Base-by-base conservation (phyloP, 2,797 vertebrate species). In the Pangasius krempfi region DNA sequence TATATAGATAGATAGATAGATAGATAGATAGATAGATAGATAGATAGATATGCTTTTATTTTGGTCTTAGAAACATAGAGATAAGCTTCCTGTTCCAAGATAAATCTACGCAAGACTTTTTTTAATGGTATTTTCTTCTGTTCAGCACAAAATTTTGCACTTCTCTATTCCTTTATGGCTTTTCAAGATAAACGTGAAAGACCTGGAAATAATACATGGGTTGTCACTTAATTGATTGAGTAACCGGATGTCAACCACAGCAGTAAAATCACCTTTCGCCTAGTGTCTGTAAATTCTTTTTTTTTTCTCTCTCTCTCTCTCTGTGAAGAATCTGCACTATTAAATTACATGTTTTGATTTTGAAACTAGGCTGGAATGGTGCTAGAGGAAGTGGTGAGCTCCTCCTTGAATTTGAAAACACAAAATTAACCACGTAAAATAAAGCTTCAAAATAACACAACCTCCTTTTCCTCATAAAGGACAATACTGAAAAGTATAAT, bases 321-420 rank as follows among this genome's bases (percentile, higher is more conserved):
- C 50, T 58, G 60, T 78, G 25, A 80, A 87, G 78, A 88, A 87
- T 84, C 58, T 70, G 73, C 58, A 4, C 5, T 44, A 89, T 89
- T 87, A 56, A 88, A 87, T 82, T 54, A 62, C 85, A 79, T 52
- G 85, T 58, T 87, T 84, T 85, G 44, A 66, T 86, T 84, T 80
- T 40, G 60, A 85, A 83, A 27, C n/a, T 56, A 80, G 50, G 30
- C 18, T 56, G 52, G 3, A 33, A 80, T 33, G 20, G n/a, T 56
- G 52, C 30, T 56, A 33, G 8, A n/a, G 2, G 13, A 79, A 79
- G 76, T 54, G 50, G 50, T 30, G 50, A 20, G n/a, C 76, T 22
- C 2, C 50, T 30, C 27, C 14, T 30, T 12, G n/a, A 56, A 22
- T 80, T 80, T 56, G 33, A 37, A 33, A 56, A 80, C 50, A 80